Base-by-base conservation (phyloP, 2,888 invertebrate genomes). In the Polylopha cassiicola region DNA sequence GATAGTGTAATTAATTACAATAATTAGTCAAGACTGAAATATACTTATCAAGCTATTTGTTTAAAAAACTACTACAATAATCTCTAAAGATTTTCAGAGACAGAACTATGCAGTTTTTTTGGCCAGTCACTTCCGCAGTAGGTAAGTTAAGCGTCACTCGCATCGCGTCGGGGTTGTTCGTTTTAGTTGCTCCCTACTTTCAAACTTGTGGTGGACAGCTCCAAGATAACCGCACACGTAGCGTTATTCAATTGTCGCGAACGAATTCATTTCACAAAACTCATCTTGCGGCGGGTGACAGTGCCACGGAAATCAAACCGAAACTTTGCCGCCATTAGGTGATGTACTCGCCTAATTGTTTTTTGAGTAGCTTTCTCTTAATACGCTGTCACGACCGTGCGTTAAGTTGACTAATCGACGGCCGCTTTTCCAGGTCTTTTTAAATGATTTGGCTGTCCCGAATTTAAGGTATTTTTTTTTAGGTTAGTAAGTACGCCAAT, bases 241-340 rank as follows among this genome's bases (percentile, higher is more conserved):
- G 50, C 51, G 50, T 59, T 61, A 66, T 72, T 71, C 76, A 73
- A 76, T 75, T 76, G 77, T 76, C 61, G 62, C 55, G 61, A 77
- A 77, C 79, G 78, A 81, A 82, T 80, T 80, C 81, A 80, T 82
- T 78, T 66, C 76, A 76, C 79, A 78, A 76, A 82, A 82, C 79
- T 82, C 82, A 79, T 80, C 82, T 81, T 79, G 67, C 65, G 61
- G 58, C 61, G 59, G 61, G 57, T 64, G 71, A 73, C 70, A 70
- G 58, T 70, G 53, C 50, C 69, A 57, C 56, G 53, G 69, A 74
- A 44, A 43, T 48, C 50, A 44, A 34, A 45, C 31, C 44, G 39
- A 51, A 50, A 48, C 44, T 50, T 44, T 44, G 30, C 28, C 26
- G 14, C 13, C 16, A 39, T 55, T 65, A 59, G 76, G n/a, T n/a